Base-by-base conservation (phyloP, 2,888 invertebrate species). In the Sminthurides aquaticus region DNA sequence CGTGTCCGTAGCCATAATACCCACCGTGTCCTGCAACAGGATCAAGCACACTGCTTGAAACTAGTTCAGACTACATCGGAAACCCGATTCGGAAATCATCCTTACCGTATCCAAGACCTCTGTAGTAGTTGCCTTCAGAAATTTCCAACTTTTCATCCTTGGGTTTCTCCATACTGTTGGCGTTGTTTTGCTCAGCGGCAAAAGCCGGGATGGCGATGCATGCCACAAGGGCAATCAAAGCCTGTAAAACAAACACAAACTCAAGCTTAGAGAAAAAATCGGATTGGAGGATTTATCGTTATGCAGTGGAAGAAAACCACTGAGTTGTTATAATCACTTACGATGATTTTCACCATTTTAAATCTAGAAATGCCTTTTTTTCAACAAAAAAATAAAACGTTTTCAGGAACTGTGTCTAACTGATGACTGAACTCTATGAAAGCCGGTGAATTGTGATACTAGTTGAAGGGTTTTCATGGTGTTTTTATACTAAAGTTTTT, bases 111-210 rank as follows among this genome's bases (percentile, higher is more conserved):
- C 57, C 63, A 5, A 63, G 28, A 28, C 64, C 64, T 8, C 64
- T 58, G 59, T 64, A 64, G 22, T 58, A 24, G 64, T 52, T 64
- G n/a, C 64, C 64, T 29, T 57, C 64, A 34, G 64, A 57, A n/a
- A 54, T 64, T 34, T 64, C 52, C 15, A 64, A 49, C 2, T 58
- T 56, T 34, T 62, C 62, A 52, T 64, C 58, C 59, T 64, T 59
- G 15, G 43, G 43, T 34, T 34, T 34, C 15, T 34, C 43, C 34
- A 54, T 56, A 8, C 55, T 56, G n/a, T 54, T 25, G 43, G 43
- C 15, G 15, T 34, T 34, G 15, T 5, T 15, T 59, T 52, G 49
- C 43, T 34, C 64, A n/a, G 64, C 64, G 8, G 54, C 59, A 34
- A 64, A 22, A 24, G 64, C 64, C 52, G 58, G 27, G 20, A 54